Conservation (phyloP, 2,888 invertebrate species). For the Anoplius nigerrimus region DNA sequence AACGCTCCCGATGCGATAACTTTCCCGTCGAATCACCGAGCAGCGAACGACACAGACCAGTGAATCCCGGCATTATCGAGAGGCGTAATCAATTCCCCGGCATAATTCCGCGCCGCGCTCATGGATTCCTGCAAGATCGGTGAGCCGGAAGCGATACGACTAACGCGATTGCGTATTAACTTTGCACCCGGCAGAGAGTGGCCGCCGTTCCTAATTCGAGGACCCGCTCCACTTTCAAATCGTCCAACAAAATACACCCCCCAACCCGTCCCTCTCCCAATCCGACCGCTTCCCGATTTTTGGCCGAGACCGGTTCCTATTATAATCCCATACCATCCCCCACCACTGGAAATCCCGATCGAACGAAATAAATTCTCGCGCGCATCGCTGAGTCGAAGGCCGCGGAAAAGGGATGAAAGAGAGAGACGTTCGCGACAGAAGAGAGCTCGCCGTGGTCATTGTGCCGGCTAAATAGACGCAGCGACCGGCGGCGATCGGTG, state of each 20-base stretch:
- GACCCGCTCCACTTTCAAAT: slow-evolving; percentile 42
- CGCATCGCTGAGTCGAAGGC: neutral
- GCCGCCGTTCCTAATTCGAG: slow-evolving; percentile 24
- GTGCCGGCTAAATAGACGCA: too few species aligned
- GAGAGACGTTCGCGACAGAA: slow-evolving; percentile 1
- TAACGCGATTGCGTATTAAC: slow-evolving; percentile 70
- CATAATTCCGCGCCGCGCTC: slow-evolving; percentile 54
- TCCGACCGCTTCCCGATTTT: too few species aligned
- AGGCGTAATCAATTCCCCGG: slow-evolving; percentile 64
- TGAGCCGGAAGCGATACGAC: slow-evolving; percentile 63
- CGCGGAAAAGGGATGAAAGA: neutral
- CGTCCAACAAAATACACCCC: slow-evolving; percentile 3
- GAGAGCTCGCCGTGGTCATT: neutral
- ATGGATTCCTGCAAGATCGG: slow-evolving; percentile 53
- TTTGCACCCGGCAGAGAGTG: slow-evolving; percentile 55
- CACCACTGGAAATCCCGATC: too few species aligned
- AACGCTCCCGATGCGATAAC: neutral
- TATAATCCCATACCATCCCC: too few species aligned
- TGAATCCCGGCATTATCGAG: slow-evolving; percentile 52
- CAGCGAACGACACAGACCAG: slow-evolving; percentile 49
- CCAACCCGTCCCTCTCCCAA: neutral
- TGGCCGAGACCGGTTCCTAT: too few species aligned
- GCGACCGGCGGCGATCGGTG: neutral
- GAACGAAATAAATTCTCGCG: too few species aligned
- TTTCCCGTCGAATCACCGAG: neutral